phyloP scores from a whole-genome alignment of 2,888 invertebrate genomes.

The Tortricodes alternella region DNA sequence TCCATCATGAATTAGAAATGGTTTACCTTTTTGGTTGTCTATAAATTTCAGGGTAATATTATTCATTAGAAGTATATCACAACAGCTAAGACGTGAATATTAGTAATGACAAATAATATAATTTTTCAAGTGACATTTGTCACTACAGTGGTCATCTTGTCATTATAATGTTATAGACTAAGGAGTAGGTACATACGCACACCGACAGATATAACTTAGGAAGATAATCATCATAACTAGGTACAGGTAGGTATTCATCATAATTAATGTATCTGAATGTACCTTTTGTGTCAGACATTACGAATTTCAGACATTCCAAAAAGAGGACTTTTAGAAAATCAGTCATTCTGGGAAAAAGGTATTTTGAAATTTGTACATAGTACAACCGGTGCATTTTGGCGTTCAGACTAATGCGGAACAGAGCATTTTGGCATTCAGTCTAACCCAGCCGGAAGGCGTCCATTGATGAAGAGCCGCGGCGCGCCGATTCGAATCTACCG shows the following conservation, averaged over 20 bases:
- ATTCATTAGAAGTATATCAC: neutral
- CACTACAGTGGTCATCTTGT: neutral
- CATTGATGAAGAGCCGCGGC: too few species aligned
- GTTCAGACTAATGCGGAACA: neutral
- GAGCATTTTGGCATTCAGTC: neutral
- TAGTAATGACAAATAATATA: neutral
- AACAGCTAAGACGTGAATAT: neutral
- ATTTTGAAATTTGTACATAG: neutral
- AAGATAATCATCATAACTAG: neutral
- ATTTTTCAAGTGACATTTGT: neutral
- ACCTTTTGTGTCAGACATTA: neutral
- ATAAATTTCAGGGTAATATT: neutral
- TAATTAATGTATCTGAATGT: neutral
- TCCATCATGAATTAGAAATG: neutral
- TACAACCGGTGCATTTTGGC: neutral
- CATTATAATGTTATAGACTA: neutral
- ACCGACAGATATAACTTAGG: neutral
- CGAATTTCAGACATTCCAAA: neutral
- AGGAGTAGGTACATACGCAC: neutral
- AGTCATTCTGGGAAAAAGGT: neutral
- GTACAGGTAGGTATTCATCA: neutral
- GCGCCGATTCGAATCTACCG: too few species aligned
- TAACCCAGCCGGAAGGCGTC: neutral
- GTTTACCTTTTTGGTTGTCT: neutral
- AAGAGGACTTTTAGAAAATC: neutral